Base-by-base conservation (phyloP, 2,113 vertebrate genomes). In the Amphiprion percula region DNA sequence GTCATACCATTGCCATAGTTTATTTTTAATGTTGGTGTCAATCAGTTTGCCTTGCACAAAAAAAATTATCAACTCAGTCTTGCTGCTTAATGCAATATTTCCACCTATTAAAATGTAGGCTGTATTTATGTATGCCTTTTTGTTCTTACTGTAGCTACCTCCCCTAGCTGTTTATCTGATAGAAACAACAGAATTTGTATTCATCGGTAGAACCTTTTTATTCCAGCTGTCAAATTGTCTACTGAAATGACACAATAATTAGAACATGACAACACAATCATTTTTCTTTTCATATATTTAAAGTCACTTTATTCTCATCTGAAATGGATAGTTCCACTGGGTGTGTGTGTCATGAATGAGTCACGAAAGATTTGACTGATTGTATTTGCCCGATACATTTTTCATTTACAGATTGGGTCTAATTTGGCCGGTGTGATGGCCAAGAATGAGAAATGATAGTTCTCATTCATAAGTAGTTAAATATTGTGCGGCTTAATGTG, bases 1-100 rank as follows among this genome's bases (percentile, higher is more conserved):
- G 33, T 87, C 68, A 53, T 62, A 66, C 37, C 44, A 65, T 76
- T 69, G 75, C 73, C 62, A 74, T 59, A 44, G 64, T 80, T 85
- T 80, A 79, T 81, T 74, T 85, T 73, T 49, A 17, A 70, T 68
- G 41, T 71, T 70, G 26, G 76, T 74, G 54, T 88, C 65, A 74
- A 74, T 90, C 77, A 64, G 64, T 87, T 83, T 80, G 75, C 75
- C 72, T 86, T 87, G 79, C 78, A 74, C 50, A 76, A 62, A 78
- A 66, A 67, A 66, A 67, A 59, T 10, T 2, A 85, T 81, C 19
- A 47, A 66, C 55, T 80, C 28, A 80, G 59, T 78, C 60, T 55
- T 56, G 77, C 73, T 91, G 77, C 81, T 88, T 78, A 52, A 87
- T 85, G 76, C 85, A 79, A 89, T 87, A 86, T 86, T 81, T 79